A percentile compares a stretch with the other conserved stretches of the same genome.
Conservation (phyloP, 2,113 vertebrate genomes). For the Oenanthe oenanthe region DNA sequence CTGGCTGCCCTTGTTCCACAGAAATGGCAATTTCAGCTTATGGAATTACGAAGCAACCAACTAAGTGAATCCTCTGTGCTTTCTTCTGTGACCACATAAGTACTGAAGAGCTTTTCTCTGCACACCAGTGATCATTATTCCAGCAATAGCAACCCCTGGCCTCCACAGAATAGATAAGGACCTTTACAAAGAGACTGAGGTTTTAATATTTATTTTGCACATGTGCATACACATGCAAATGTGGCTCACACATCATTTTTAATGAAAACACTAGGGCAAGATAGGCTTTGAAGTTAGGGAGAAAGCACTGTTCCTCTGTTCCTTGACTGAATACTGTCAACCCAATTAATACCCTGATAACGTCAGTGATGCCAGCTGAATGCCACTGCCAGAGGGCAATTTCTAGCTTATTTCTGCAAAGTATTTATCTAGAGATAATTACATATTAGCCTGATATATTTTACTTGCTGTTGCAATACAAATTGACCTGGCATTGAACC, state of each 20-base stretch:
- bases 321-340: constrained; percentile 18
- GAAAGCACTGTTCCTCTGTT: not conserved
- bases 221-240: not conserved
- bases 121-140: constrained; percentile 3
- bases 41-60: constrained; percentile 17
- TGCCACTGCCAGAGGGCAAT: not conserved
- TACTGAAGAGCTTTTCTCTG: not conserved
- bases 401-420: constrained; percentile 19
- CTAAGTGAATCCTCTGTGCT: constrained; percentile 19
- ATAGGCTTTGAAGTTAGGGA: not conserved
- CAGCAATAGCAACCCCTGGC: not conserved
- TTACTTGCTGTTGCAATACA: constrained; percentile 19
- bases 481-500: constrained; percentile 11
- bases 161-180: constrained; percentile 17
- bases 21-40: constrained; percentile 39
- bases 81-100: not conserved
- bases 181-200: not conserved
- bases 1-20: not conserved
- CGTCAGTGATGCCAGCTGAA: not conserved
- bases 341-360: not conserved
- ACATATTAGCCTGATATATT: not conserved
- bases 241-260: not conserved
- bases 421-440: constrained; percentile 51
- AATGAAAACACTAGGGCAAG: not conserved
- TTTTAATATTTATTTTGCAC: constrained; percentile 17